These are phyloP conservation scores for Thomomys bottae DNA, from an alignment of 2,113 vertebrate species.

Conservation along the genomic window DNA sequence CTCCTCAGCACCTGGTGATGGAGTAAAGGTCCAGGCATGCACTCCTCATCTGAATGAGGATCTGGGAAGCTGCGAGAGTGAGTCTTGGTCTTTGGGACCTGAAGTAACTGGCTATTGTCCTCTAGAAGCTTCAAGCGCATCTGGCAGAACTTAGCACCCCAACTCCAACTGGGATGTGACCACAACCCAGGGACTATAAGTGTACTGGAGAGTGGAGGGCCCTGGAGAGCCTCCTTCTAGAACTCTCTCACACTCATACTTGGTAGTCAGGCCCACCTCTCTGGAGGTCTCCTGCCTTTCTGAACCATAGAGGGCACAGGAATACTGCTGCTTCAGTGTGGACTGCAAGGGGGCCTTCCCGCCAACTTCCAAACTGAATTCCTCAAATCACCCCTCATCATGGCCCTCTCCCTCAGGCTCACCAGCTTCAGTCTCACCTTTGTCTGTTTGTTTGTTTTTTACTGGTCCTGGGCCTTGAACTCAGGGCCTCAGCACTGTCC, in stretches of 20 bases:
- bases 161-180: too few species aligned
- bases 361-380: neutral
- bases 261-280: rapidly evolving
- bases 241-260: neutral
- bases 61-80: neutral
- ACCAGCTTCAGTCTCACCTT: neutral
- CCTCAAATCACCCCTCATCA: rapidly evolving
- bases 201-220: rapidly evolving
- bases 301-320: neutral
- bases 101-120: neutral
- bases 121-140: neutral
- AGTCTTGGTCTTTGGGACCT: neutral
- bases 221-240: neutral
- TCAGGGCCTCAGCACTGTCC: too few species aligned
- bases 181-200: neutral
- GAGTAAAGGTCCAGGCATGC: neutral
- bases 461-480: too few species aligned
- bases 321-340: rapidly evolving
- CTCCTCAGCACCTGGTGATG: neutral
- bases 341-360: rapidly evolving
- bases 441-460: too few species aligned
- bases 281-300: too few species aligned
- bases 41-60: neutral
- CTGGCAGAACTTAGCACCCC: too few species aligned
- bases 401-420: neutral